phyloP scores from a whole-genome alignment of 2,797 vertebrate species.

The Argentina silus region DNA sequence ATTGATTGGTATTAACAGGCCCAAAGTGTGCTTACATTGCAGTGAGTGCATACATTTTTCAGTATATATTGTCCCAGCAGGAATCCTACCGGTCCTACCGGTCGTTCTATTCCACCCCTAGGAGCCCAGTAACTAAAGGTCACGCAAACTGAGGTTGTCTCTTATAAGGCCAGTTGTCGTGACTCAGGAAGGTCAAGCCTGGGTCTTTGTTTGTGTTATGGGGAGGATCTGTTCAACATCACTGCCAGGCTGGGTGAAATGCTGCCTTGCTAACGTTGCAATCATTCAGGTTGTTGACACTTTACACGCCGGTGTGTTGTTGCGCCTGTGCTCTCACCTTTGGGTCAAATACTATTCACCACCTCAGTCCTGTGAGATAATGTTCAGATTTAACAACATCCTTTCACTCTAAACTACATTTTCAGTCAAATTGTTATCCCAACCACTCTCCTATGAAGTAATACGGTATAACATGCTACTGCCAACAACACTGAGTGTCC shows the following conservation, averaged over 20 bases:
- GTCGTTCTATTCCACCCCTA: no score
- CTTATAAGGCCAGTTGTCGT: conserved; percentile 10
- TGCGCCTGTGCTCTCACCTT: conserved; percentile 53
- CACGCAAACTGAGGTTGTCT: not conserved
- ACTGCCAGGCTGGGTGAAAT: conserved; percentile 14
- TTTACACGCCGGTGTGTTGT: conserved; percentile 62
- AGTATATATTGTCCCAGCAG: no score
- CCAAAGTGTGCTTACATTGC: no score
- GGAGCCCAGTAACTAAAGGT: not conserved
- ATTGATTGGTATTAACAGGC: no score
- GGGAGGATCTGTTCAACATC: conserved; percentile 46
- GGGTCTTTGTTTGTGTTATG: conserved; percentile 24
- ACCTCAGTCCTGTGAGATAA: not conserved
- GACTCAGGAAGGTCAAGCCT: conserved; percentile 6
- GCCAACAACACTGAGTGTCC: not conserved
- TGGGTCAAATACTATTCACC: conserved; percentile 14
- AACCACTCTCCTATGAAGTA: not conserved
- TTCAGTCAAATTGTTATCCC: not conserved
- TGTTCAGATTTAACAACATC: not conserved
- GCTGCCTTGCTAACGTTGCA: conserved; percentile 40
- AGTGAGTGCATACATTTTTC: no score
- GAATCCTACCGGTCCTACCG: no score
- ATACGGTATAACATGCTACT: not conserved
- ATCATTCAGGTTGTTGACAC: conserved; percentile 60
- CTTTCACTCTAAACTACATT: not conserved